Evolutionary conservation across 2,113 vertebrate genomes (phyloP).

Genomic region (Antechinus stuartii): DNA sequence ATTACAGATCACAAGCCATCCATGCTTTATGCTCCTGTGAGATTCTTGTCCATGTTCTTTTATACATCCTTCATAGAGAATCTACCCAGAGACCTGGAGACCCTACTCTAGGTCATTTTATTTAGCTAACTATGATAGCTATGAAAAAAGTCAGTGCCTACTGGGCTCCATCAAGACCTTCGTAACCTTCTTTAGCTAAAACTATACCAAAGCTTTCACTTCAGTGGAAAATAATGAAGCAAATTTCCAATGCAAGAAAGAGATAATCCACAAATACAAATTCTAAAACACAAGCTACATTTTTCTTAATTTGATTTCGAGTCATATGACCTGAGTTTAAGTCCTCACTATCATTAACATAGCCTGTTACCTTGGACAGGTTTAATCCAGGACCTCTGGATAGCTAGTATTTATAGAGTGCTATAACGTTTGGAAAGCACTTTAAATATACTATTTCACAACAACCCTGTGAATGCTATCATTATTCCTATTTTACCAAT

Average conservation of each 20-base stretch:
- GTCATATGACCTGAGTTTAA: background rate
- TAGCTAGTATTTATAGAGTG: background rate
- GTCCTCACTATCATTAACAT: background rate
- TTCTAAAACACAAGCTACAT: background rate
- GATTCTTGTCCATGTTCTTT: background rate
- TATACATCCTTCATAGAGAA: background rate
- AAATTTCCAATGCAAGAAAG: slow-evolving; percentile 10
- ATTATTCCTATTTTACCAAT: background rate
- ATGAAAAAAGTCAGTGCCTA: background rate
- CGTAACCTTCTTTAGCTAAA: background rate
- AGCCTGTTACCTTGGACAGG: background rate
- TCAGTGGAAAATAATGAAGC: background rate
- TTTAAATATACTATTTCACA: background rate
- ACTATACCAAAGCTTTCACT: background rate
- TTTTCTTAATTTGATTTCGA: slow-evolving; percentile 21
- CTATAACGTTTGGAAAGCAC: background rate
- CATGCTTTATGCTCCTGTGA: background rate
- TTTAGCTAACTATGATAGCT: background rate
- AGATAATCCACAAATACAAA: background rate
- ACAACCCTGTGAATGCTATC: background rate
- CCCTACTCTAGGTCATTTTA: background rate
- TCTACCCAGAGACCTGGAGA: background rate
- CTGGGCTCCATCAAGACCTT: background rate
- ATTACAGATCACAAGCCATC: background rate
- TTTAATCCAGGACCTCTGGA: background rate